A percentile compares a stretch with the other conserved stretches of the same genome.
Evolutionary conservation across 2,113 vertebrate species (phyloP).

Genomic region (Campylomormyrus numenius): DNA sequence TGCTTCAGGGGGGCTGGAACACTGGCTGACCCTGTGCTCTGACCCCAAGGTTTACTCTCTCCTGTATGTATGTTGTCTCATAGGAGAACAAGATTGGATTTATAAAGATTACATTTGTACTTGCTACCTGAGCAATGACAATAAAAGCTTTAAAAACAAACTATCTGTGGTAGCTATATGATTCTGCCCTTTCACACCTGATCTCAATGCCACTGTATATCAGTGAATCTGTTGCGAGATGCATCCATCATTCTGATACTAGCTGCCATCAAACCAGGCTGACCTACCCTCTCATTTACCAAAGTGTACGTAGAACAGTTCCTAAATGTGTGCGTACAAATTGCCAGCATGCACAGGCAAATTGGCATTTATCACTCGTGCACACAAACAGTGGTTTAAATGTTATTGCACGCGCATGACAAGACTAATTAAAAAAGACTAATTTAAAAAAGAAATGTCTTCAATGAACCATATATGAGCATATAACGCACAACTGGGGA

Average conservation of each 20-base stretch:
- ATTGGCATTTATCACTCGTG: background rate
- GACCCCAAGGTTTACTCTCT: background rate
- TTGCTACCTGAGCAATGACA: background rate
- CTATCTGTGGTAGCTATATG: background rate
- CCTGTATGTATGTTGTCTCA: background rate
- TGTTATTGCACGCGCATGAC: background rate
- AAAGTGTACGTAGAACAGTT: background rate
- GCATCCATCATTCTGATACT: background rate
- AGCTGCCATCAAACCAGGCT: background rate
- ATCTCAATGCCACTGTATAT: background rate
- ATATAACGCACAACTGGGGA: background rate
- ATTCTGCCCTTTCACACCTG: background rate
- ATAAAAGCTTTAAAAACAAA: background rate
- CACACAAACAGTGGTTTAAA: background rate
- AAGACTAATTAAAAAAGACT: background rate
- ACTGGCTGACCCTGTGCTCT: background rate
- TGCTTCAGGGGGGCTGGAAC: background rate
- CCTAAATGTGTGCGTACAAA: background rate
- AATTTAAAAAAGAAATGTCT: background rate
- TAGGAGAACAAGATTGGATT: background rate
- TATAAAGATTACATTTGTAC: background rate
- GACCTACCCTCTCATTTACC: background rate
- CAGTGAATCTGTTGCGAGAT: background rate
- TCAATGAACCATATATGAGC: background rate
- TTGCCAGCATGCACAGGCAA: background rate